These are phyloP conservation scores for Myiozetetes cayanensis DNA, from an alignment of 2,113 vertebrate species.

Conservation along the genomic window DNA sequence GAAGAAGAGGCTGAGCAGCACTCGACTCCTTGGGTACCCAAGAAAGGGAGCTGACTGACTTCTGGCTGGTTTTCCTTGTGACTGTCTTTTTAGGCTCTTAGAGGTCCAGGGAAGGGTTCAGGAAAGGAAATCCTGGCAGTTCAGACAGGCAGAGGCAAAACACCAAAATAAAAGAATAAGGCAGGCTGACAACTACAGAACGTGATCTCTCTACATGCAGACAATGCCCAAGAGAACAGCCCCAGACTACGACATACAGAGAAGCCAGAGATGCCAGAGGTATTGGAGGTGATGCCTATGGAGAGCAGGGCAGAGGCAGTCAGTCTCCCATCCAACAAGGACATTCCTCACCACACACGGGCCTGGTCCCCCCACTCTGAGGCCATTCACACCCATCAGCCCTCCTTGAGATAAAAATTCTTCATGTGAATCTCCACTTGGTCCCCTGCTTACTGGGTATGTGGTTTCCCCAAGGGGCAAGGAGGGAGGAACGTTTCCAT, in stretches of 20 bases:
- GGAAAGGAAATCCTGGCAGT: slow-evolving; percentile 46
- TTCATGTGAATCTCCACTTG: neutral
- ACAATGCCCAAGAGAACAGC: slow-evolving; percentile 73
- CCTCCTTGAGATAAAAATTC: neutral
- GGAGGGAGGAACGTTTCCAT: neutral
- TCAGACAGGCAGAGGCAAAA: slow-evolving; percentile 63
- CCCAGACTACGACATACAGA: slow-evolving; percentile 74
- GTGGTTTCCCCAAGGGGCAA: neutral
- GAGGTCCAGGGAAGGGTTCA: slow-evolving; percentile 42
- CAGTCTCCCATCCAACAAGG: slow-evolving; percentile 7
- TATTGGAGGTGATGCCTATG: slow-evolving; percentile 13
- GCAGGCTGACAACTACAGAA: slow-evolving; percentile 48
- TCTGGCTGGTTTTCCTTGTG: neutral
- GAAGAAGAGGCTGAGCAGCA: slow-evolving; percentile 37
- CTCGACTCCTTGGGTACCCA: neutral
- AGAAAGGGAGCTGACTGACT: neutral
- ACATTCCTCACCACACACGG: neutral
- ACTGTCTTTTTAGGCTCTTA: slow-evolving; percentile 18
- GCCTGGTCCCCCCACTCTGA: neutral
- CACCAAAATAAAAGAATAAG: slow-evolving; percentile 39
- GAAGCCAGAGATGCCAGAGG: slow-evolving; percentile 63
- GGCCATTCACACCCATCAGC: neutral
- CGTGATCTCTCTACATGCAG: slow-evolving; percentile 65
- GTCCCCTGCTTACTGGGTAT: neutral
- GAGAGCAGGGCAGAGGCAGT: slow-evolving; percentile 46